phyloP scores from a whole-genome alignment of 1,140 invertebrate genomes.

The Acromyrmex charruanus region DNA sequence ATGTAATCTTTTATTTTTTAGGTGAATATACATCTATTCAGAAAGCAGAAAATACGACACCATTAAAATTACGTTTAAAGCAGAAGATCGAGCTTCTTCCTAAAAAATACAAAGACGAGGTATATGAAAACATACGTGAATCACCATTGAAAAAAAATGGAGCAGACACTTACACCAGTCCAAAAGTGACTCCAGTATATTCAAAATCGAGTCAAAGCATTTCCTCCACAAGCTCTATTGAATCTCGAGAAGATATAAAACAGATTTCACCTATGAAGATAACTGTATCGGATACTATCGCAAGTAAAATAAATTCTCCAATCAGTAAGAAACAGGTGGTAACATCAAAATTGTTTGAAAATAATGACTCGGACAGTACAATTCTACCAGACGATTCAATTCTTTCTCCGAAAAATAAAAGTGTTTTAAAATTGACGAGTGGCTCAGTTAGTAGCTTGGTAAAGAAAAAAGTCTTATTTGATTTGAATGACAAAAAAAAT shows the following conservation, averaged over 20 bases:
- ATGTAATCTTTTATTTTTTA: conserved; percentile 33
- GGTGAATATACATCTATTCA: conserved; percentile 7
- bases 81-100: conserved; percentile 31
- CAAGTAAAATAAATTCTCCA: conserved; percentile 20
- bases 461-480: conserved; percentile 89
- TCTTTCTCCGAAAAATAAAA: conserved; percentile 83
- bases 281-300: conserved; percentile 1
- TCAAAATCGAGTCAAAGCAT: conserved; percentile 17
- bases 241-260: conserved; percentile 38
- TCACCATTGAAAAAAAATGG: conserved; percentile 10
- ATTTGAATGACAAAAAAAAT: conserved; percentile 86
- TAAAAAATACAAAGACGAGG: conserved; percentile 39
- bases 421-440: conserved; percentile 87
- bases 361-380: conserved; percentile 15
- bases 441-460: conserved; percentile 85
- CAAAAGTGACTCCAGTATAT: neutral
- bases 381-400: conserved; percentile 38
- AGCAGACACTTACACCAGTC: neutral
- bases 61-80: conserved; percentile 49
- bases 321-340: conserved; percentile 2
- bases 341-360: neutral
- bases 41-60: conserved; percentile 16
- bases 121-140: neutral
- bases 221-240: conserved; percentile 33
- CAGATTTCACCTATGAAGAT: conserved; percentile 34